phyloP scores from a whole-genome alignment of 1,140 invertebrate genomes.

The Drosophila sproati region DNA sequence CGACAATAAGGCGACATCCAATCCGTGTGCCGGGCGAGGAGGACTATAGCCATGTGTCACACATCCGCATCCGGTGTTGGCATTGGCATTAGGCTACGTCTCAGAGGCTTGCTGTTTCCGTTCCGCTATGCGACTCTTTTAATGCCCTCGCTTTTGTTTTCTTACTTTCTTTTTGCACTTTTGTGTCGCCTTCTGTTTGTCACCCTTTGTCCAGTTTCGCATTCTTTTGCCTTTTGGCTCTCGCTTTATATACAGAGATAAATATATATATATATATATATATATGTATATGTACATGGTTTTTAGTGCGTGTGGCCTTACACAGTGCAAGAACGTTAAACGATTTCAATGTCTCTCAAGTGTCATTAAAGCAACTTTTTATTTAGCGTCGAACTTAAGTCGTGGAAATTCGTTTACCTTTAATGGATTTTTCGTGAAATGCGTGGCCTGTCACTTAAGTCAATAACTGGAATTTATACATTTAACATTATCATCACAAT shows the following conservation, averaged over 20 bases:
- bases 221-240: slow-evolving; percentile 15
- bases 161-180: slow-evolving; percentile 22
- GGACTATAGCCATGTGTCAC: slow-evolving; percentile 66
- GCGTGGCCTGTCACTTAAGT: neutral
- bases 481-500: neutral
- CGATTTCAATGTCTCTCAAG: slow-evolving; percentile 40
- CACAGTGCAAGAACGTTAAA: slow-evolving; percentile 12
- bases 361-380: slow-evolving; percentile 53
- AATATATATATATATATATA: too few species aligned
- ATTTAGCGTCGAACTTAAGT: slow-evolving; percentile 16
- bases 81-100: slow-evolving; percentile 66
- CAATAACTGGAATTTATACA: neutral
- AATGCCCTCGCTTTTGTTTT: slow-evolving; percentile 38
- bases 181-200: slow-evolving; percentile 19
- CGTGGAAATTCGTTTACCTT: neutral
- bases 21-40: slow-evolving; percentile 28
- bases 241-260: slow-evolving; percentile 43
- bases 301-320: slow-evolving; percentile 40
- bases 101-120: slow-evolving; percentile 66
- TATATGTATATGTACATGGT: neutral
- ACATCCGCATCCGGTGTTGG: slow-evolving; percentile 78
- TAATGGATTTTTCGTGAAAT: slow-evolving; percentile 6
- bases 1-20: slow-evolving; percentile 63
- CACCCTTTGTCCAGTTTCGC: slow-evolving; percentile 21
- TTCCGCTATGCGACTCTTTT: slow-evolving; percentile 73